phyloP scores from a whole-genome alignment of 1,140 invertebrate genomes.

The Ceratitis capitata region DNA sequence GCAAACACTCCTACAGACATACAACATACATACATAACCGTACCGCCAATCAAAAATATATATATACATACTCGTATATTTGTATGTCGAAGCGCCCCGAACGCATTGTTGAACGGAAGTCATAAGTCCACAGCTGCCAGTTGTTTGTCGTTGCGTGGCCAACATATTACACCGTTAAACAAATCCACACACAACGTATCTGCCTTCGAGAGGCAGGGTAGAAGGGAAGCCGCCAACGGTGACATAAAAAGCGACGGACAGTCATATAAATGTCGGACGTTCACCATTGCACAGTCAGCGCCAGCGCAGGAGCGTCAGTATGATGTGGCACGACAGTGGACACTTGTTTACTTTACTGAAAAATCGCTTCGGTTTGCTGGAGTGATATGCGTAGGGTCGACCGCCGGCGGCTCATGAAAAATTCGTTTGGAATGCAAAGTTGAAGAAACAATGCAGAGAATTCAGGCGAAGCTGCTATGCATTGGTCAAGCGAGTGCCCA shows the following conservation, averaged over 20 bases:
- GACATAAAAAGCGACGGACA: neutral
- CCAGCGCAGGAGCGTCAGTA: too few relatives aligned
- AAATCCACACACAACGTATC: neutral
- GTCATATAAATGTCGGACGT: neutral
- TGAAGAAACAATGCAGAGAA: neutral
- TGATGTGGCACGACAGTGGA: too few relatives aligned
- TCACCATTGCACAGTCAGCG: neutral
- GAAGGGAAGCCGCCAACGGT: neutral
- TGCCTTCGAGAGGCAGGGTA: neutral
- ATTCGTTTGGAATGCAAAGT: neutral
- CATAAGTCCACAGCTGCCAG: conserved; percentile 19
- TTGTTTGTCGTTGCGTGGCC: neutral
- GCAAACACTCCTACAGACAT: neutral
- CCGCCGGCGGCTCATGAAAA: neutral
- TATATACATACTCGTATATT: neutral
- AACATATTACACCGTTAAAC: neutral
- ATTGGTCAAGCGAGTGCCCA: neutral
- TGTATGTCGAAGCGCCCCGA: neutral
- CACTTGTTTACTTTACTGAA: neutral
- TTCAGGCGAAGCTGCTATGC: neutral
- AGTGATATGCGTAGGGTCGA: neutral
- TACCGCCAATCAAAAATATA: too few relatives aligned
- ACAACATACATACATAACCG: neutral
- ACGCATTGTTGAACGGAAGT: neutral
- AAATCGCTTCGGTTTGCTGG: neutral